Evolutionary conservation across 2,888 invertebrate genomes (phyloP), one percentile per base, ranked within the genome.

Genomic region (Drosophila algonquin): DNA sequence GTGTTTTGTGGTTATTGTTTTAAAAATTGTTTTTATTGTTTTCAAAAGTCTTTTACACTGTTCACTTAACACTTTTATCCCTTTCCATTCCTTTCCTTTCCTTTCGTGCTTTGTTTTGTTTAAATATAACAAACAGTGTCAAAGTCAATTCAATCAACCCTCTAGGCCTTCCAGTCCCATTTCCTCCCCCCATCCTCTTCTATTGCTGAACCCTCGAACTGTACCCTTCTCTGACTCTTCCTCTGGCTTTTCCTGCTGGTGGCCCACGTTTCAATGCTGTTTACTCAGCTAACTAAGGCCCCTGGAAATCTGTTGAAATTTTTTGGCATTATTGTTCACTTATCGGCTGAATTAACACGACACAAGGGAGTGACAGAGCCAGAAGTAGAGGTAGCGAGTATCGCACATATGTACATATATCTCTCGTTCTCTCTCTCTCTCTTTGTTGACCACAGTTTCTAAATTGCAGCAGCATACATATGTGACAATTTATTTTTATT

Each of bases 291-390:
- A 77, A 77, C 67, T 54, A 60, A 64, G 72, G 63, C 54, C 67
- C 58, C 32, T 18, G 51, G 65, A 76, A 69, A 74, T 78, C 73
- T 61, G 72, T 67, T 67, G 50, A 74, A 75, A 74, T 74, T 74
- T 73, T 10, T 63, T 74, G 77, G 65, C 73, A 90, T 90, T 90
- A 90, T 86, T 91, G 90, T 83, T 80, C 89, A 90, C 87, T 91
- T 91, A 91, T 87, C 90, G 89, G 83, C 81, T 90, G 90, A 90
- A 91, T 90, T 90, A 89, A 83, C 90, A 88, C 87, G 79, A 16
- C 40, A 27, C 48, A 57, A 62, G 60, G 71, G 82, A 65, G 61
- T 56, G 67, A 18, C 27, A 35, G 40, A 60, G 71, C 75, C 65
- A 62, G 62, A 58, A 4, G 2, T 3, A 40, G 40, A 40, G 12